These are phyloP conservation scores for Theretra japonica DNA, from an alignment of 2,888 invertebrate genomes.

Conservation along the genomic window DNA sequence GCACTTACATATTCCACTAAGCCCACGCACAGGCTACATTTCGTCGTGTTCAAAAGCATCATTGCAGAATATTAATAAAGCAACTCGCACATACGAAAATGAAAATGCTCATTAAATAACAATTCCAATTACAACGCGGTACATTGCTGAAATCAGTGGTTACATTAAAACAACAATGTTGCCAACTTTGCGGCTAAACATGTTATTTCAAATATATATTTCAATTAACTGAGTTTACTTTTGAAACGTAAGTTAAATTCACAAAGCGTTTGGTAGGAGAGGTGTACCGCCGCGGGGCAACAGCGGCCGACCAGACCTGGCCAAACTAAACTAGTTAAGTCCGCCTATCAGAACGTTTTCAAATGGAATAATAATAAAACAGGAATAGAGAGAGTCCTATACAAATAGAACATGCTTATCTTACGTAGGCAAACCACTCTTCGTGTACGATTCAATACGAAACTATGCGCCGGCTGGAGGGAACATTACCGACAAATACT, in stretches of 20 bases:
- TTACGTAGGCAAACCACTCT: slow-evolving; percentile 19
- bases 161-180: slow-evolving; percentile 30
- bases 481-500: neutral
- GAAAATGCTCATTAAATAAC: slow-evolving; percentile 28
- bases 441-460: slow-evolving; percentile 13
- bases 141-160: slow-evolving; percentile 28
- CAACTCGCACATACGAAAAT: neutral
- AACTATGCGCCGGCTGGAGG: slow-evolving; percentile 10
- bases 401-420: slow-evolving; percentile 49
- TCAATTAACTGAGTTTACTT: slow-evolving; percentile 78
- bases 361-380: slow-evolving; percentile 53
- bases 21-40: neutral
- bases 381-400: slow-evolving; percentile 44
- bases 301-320: slow-evolving; percentile 41
- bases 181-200: slow-evolving; percentile 49
- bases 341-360: slow-evolving; percentile 52
- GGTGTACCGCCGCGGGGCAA: slow-evolving; percentile 65
- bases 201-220: slow-evolving; percentile 75
- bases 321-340: slow-evolving; percentile 61
- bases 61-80: slow-evolving; percentile 23
- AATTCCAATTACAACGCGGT: slow-evolving; percentile 24
- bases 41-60: neutral
- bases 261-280: slow-evolving; percentile 69
- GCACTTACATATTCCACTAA: no score
- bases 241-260: slow-evolving; percentile 73